Percentiles rank a stretch among this genome's conserved stretches.
Conservation (phyloP, 2,113 vertebrate genomes). For the Centropus unirufus region DNA sequence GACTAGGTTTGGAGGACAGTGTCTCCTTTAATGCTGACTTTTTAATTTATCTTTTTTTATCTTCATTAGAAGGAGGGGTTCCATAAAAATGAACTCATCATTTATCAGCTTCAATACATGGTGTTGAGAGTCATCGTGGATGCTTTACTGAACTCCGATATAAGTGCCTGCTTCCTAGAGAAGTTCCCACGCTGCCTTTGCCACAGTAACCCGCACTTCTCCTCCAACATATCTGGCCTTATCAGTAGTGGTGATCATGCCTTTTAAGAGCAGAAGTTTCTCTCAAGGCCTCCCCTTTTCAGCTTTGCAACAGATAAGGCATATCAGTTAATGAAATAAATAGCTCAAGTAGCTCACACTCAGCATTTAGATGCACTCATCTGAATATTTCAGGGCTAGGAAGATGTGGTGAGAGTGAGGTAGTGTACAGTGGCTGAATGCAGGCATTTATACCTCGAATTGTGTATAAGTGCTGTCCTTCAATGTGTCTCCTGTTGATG, state of each 20-base stretch:
- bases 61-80: background rate
- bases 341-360: background rate
- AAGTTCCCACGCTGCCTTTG: background rate
- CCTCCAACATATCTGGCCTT: background rate
- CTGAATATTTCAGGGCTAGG: background rate
- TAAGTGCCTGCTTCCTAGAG: background rate
- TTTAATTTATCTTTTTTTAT: background rate
- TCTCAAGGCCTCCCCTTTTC: background rate
- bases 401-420: background rate
- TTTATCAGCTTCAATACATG: background rate
- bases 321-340: background rate
- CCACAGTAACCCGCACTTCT: background rate
- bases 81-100: background rate
- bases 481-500: background rate
- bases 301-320: background rate
- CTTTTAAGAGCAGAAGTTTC: background rate
- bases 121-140: background rate
- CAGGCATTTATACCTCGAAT: background rate
- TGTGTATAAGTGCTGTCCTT: background rate
- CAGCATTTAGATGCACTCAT: background rate
- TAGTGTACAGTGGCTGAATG: background rate
- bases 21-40: background rate
- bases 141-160: background rate
- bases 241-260: background rate
- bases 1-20: background rate